Base-by-base conservation (phyloP, 35 echinoderm and acorn worm species). In the Amphiura filiformis region DNA sequence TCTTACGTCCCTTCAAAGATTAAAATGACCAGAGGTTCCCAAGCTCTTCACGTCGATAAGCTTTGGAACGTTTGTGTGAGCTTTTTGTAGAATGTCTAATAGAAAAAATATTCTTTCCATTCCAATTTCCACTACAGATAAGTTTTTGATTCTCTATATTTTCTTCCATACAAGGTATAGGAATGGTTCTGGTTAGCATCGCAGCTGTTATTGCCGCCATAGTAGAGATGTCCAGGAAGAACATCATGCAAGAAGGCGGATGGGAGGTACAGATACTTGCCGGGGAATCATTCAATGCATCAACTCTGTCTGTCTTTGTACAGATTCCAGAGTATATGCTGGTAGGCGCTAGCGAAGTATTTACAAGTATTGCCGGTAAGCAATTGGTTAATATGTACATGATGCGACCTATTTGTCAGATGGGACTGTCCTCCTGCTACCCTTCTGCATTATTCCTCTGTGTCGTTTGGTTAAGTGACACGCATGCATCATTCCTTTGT, bases 331-430 rank as follows among this genome's bases (percentile, higher is more conserved):
- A 98, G 76, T 98, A 88, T 76, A 65, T 86, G 2, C 39, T 94
- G 9, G 89, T 98, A 9, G 96, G 96, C 4, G 90, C 92, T 13
- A 98, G 96, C 90, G 96, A 98, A 75, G 86, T 94, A 12, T 94
- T 98, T 44, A 83, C 96, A 3, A 92, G 88, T 52, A 90, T 94
- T n/a, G 92, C 96, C 65, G 89, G 96, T 98, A 36, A 61, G 36
- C 39, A 39, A n/a, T n/a, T n/a, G n/a, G n/a, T n/a, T n/a, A 35
- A 31, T 49, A 13, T 83, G 18, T n/a, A n/a, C n/a, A n/a, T n/a
- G n/a, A n/a, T n/a, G n/a, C n/a, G n/a, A n/a, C n/a, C n/a, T n/a
- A n/a, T n/a, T n/a, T n/a, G n/a, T n/a, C n/a, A n/a, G n/a, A n/a
- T n/a, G n/a, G n/a, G n/a, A n/a, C n/a, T n/a, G n/a, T n/a, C n/a